These are phyloP conservation scores for Daboia siamensis DNA, from an alignment of 2,113 vertebrate genomes.

Conservation along the genomic window DNA sequence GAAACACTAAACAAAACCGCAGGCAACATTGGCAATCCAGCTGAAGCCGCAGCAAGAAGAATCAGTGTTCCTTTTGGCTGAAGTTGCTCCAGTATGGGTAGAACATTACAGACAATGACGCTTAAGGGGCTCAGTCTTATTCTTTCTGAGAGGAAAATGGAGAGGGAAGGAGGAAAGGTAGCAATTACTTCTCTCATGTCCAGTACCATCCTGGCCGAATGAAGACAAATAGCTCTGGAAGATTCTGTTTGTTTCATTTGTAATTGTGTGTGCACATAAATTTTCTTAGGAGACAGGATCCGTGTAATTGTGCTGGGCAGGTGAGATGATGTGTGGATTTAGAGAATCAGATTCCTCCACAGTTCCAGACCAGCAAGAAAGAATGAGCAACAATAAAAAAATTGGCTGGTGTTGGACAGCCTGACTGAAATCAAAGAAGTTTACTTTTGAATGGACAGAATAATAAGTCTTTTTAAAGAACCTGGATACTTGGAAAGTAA, in stretches of 20 bases:
- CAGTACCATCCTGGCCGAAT: neutral
- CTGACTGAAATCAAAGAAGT: neutral
- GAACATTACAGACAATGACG: neutral
- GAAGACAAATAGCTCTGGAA: conserved; percentile 13
- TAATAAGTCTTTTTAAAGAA: neutral
- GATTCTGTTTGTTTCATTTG: conserved; percentile 10
- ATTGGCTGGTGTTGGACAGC: neutral
- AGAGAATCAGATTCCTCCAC: neutral
- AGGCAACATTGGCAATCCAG: neutral
- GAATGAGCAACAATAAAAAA: neutral
- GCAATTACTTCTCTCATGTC: conserved; percentile 5
- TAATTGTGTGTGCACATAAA: conserved; percentile 3
- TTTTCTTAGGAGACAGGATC: neutral
- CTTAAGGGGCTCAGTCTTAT: neutral
- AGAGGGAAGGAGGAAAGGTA: neutral
- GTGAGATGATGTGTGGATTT: neutral
- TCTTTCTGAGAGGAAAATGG: neutral
- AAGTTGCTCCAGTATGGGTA: neutral
- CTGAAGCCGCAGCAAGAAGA: neutral
- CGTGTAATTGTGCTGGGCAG: neutral
- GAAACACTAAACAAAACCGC: neutral
- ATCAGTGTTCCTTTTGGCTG: neutral
- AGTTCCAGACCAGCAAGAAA: neutral
- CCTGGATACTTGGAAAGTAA: neutral
- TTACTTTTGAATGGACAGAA: neutral